These are phyloP conservation scores for Sialia sialis DNA, from an alignment of 2,113 vertebrate species.

Conservation along the genomic window DNA sequence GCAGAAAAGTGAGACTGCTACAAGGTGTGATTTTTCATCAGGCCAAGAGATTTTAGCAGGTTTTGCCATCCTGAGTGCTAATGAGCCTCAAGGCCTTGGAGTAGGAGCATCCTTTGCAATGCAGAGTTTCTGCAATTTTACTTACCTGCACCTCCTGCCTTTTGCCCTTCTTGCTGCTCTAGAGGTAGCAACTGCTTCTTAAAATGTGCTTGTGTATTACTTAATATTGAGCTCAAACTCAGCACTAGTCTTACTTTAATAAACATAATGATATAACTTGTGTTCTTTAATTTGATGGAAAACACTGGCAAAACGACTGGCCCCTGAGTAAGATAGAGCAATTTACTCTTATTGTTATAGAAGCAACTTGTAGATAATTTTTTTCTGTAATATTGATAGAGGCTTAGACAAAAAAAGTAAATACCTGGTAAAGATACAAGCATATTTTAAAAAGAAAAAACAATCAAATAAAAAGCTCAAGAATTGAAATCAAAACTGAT, in stretches of 20 bases:
- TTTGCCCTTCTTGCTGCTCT: neutral
- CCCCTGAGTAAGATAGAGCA: neutral
- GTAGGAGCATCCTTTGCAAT: neutral
- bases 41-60: neutral
- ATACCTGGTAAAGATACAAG: neutral
- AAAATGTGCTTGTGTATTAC: neutral
- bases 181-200: neutral
- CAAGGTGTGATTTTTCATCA: neutral
- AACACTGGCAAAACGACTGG: fast-evolving
- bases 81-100: neutral
- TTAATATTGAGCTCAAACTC: neutral
- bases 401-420: neutral
- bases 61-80: neutral
- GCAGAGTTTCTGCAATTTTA: neutral
- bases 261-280: neutral
- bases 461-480: neutral
- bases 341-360: neutral
- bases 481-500: fast-evolving
- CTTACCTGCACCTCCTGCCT: neutral
- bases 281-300: neutral
- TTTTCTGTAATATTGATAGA: neutral
- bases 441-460: neutral
- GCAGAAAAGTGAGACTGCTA: neutral
- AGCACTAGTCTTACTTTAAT: neutral
- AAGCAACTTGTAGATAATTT: neutral